phyloP scores from a whole-genome alignment of 2,113 vertebrate genomes.

The Bambusicola thoracicus region DNA sequence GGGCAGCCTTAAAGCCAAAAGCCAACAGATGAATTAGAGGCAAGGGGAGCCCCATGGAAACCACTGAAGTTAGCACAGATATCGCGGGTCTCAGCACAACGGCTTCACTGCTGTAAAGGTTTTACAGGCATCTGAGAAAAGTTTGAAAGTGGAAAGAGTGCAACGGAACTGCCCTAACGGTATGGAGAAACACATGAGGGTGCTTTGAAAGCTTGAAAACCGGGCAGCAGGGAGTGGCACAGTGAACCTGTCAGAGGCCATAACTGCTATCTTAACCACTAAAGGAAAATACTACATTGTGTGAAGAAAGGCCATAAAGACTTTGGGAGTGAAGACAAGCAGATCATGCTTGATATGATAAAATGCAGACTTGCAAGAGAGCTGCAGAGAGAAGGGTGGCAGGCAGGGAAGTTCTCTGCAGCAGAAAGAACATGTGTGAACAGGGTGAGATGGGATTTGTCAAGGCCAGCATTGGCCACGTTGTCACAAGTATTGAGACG shows the following conservation, averaged over 20 bases:
- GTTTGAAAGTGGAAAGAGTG: background rate
- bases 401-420: rapidly evolving
- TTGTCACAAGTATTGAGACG: background rate
- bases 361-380: background rate
- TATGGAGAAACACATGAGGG: rapidly evolving
- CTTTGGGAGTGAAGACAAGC: background rate
- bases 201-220: background rate
- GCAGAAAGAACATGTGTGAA: rapidly evolving
- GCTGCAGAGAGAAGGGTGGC: rapidly evolving
- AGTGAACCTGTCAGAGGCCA: background rate
- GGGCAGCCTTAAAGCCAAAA: background rate
- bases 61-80: background rate
- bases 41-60: background rate
- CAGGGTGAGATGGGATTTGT: background rate
- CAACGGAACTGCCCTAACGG: background rate
- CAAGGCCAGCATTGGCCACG: background rate
- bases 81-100: background rate
- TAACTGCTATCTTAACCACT: background rate
- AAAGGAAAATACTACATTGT: background rate
- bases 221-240: background rate
- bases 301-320: background rate
- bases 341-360: too few species aligned
- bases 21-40: background rate
- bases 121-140: background rate
- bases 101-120: background rate